phyloP scores from a whole-genome alignment of 2,888 invertebrate genomes.

The Drosophila neoperkinsi region DNA sequence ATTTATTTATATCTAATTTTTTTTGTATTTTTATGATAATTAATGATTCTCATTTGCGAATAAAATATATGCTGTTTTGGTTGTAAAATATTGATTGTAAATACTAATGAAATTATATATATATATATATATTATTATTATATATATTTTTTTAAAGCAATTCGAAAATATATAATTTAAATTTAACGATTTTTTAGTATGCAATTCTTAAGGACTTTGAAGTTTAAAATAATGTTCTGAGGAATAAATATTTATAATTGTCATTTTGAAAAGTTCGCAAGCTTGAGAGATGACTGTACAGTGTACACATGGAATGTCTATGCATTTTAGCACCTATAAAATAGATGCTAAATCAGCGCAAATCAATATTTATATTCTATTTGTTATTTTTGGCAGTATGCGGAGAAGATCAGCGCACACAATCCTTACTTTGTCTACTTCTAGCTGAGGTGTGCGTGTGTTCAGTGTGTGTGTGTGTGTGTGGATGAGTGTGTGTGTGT shows the following conservation, averaged over 20 bases:
- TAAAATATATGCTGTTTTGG: too few species aligned
- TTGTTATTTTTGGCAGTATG: constrained; percentile 75
- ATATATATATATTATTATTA: too few species aligned
- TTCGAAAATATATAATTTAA: too few species aligned
- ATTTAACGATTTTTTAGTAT: not conserved
- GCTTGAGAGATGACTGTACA: constrained; percentile 1
- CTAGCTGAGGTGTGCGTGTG: constrained; percentile 27
- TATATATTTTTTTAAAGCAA: too few species aligned
- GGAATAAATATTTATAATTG: not conserved
- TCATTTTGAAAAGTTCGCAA: not conserved
- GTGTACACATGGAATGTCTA: constrained; percentile 46
- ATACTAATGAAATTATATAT: too few species aligned
- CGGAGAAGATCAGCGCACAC: constrained; percentile 50
- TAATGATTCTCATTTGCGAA: too few species aligned
- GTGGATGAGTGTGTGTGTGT: constrained; percentile 40
- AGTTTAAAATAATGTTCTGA: not conserved
- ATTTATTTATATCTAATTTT: not conserved
- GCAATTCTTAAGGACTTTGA: not conserved
- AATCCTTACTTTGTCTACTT: constrained; percentile 40
- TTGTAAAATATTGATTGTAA: too few species aligned
- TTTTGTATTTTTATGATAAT: not conserved
- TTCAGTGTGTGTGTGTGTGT: constrained; percentile 27
- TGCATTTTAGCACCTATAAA: constrained; percentile 73
- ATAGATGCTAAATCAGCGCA: constrained; percentile 41
- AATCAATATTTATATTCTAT: constrained; percentile 63